Evolutionary conservation across 2,888 invertebrate species (phyloP), one percentile per base, ranked within the genome.

Genomic region (Dorcus hopei): DNA sequence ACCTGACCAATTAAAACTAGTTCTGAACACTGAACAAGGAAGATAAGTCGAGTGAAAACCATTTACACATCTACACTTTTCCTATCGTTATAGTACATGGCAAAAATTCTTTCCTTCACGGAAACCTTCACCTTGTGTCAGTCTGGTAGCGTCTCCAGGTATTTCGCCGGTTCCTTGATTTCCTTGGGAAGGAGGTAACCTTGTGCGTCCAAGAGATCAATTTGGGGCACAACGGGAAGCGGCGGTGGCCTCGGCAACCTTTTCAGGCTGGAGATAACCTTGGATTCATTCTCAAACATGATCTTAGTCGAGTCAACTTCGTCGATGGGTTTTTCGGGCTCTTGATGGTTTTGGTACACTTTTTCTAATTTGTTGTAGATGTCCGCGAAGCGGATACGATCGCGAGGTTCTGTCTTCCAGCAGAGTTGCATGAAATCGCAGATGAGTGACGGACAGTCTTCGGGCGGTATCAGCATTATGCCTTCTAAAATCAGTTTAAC

Each of bases 361-460:
- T 82, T 82, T 59, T 85, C 84, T 57, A 90, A 76, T 68, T 84
- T 85, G 38, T 83, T 83, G 74, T 85, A 83, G 65, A 92, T 88
- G 63, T 88, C 87, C 23, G 84, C 78, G 72, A 94, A 93, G 14
- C 82, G 84, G 48, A 89, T 83, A 52, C 94, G 82, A 66, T 93
- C 89, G 54, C 86, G 83, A 0, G 93, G 90, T 68, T 93, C 92
- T 0, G 87, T 85, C 70, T 88, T 86, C 92, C 92, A 93, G 68
- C 92, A 92, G 9, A 85, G 85, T 7, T 84, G 83, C 91, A 93
- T 92, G 63, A 92, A 77, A 59, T 89, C 87, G 67, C 87, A 86
- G 5, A 91, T 85, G 53, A 87, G 81, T 0, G 85, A 78, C 0
- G 91, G 91, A 70, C 90, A 90, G 68, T 89, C 88, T 61, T 90